Conservation (phyloP, 2,888 invertebrate genomes). For the Lobophora halterata region DNA sequence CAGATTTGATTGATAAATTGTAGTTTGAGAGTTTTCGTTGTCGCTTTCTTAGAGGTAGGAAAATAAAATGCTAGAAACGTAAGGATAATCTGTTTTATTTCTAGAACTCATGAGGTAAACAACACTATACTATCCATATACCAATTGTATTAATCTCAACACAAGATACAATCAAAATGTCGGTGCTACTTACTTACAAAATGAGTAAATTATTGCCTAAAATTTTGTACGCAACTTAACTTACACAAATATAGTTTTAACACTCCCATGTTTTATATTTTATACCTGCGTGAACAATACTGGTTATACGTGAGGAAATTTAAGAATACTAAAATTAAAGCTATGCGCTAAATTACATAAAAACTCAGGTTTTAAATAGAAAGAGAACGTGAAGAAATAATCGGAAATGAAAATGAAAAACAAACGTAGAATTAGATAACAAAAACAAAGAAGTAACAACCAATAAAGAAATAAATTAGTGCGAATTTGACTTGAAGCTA, state of each 20-base stretch:
- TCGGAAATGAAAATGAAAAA: conserved; percentile 51
- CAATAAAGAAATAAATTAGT: conserved; percentile 50
- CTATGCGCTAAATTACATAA: conserved; percentile 73
- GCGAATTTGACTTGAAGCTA: conserved; percentile 37
- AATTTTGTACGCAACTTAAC: conserved; percentile 48
- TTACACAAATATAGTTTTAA: conserved; percentile 39
- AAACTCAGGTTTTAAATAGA: conserved; percentile 48
- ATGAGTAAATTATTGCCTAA: conserved; percentile 25
- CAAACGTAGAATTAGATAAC: conserved; percentile 76
- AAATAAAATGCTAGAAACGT: conserved; percentile 45
- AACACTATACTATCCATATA: conserved; percentile 65
- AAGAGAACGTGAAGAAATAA: conserved; percentile 44
- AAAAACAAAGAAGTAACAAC: conserved; percentile 72
- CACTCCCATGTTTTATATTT: conserved; percentile 48
- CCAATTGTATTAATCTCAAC: conserved; percentile 57
- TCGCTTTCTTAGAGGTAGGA: too few relatives aligned
- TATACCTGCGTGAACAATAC: conserved; percentile 49
- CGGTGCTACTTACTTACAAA: conserved; percentile 40
- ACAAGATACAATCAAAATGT: conserved; percentile 45
- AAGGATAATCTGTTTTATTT: conserved; percentile 75
- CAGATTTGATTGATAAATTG: conserved; percentile 4
- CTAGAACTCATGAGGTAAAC: conserved; percentile 81
- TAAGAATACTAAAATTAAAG: conserved; percentile 66
- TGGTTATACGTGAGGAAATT: conserved; percentile 33
- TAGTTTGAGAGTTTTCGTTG: too few relatives aligned